Evolutionary conservation across 1,140 invertebrate species (phyloP), one percentile per base, ranked within the genome.

Genomic region (Helicoverpa armigera): DNA sequence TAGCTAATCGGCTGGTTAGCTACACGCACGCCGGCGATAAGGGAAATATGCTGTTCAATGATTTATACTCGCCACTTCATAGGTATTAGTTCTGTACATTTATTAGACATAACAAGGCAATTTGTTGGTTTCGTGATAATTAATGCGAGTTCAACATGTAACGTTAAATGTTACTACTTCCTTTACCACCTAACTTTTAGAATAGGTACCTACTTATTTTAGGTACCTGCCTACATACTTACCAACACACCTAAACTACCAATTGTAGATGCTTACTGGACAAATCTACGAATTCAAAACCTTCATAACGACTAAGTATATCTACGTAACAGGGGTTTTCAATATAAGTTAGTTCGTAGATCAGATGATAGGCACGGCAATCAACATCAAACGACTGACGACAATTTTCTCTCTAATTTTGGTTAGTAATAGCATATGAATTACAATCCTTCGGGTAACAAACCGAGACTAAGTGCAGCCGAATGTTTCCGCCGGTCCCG

Each of bases 391-490:
- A 77, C 60, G 43, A 77, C 74, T 77, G 61, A 77, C 74, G 81
- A 82, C 81, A 82, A 83, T 83, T 83, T 80, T 80, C 78, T 65
- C 74, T 83, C 78, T 83, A 80, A 81, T 81, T 72, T 83, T 80
- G 56, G 70, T 72, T 78, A 80, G 79, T 93, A 90, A 89, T 90
- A 90, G 81, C 87, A 90, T 92, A 90, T 90, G 89, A 90, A 90
- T 93, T 91, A 91, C 89, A 90, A 89, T 89, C 88, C 85, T 87
- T 87, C 81, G 86, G 82, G 88, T 93, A 94, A 93, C 92, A 91
- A 94, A 94, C 86, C 93, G 90, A 91, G 86, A 93, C 92, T 91
- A 92, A 93, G 92, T 94, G 91, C 89, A 80, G 82, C 86, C 85
- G 87, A 92, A 92, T 87, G 88, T 90, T 91, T 90, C 90, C 90